Conservation (phyloP, 2,113 vertebrate species). For the Stictonetta naevosa region DNA sequence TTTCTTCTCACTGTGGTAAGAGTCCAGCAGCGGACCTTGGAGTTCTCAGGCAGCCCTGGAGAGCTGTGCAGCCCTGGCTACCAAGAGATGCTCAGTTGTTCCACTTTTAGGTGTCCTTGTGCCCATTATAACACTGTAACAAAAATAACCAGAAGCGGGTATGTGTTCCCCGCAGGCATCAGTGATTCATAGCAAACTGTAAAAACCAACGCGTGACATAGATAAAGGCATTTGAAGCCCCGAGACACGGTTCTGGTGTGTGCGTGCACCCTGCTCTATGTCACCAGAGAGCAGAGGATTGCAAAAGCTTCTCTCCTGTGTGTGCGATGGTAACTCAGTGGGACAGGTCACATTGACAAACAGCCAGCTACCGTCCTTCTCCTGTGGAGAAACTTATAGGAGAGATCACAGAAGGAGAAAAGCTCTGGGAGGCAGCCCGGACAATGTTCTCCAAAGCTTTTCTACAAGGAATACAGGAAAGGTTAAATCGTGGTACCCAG, state of each 20-base stretch:
- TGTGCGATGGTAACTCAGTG: background rate
- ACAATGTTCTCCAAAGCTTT: background rate
- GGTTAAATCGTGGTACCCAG: background rate
- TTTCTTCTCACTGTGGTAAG: background rate
- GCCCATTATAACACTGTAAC: constrained; percentile 65
- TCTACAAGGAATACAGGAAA: background rate
- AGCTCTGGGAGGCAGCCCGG: background rate
- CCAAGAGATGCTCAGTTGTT: constrained; percentile 29
- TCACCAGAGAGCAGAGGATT: background rate
- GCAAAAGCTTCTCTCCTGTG: background rate
- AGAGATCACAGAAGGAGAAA: background rate
- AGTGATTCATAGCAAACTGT: constrained; percentile 64
- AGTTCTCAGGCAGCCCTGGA: constrained; percentile 16
- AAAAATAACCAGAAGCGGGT: constrained; percentile 68
- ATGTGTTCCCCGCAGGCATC: constrained; percentile 67
- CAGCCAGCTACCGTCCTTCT: background rate
- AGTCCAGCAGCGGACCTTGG: background rate
- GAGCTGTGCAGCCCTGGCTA: constrained; percentile 39
- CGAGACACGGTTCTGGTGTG: constrained; percentile 33
- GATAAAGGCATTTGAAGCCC: constrained; percentile 71
- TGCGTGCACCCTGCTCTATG: background rate
- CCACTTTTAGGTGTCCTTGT: constrained; percentile 69
- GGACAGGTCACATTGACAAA: constrained; percentile 39
- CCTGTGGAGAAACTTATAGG: background rate
- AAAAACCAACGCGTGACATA: constrained; percentile 50